phyloP scores from a whole-genome alignment of 2,113 vertebrate species.

The Myiozetetes cayanensis region DNA sequence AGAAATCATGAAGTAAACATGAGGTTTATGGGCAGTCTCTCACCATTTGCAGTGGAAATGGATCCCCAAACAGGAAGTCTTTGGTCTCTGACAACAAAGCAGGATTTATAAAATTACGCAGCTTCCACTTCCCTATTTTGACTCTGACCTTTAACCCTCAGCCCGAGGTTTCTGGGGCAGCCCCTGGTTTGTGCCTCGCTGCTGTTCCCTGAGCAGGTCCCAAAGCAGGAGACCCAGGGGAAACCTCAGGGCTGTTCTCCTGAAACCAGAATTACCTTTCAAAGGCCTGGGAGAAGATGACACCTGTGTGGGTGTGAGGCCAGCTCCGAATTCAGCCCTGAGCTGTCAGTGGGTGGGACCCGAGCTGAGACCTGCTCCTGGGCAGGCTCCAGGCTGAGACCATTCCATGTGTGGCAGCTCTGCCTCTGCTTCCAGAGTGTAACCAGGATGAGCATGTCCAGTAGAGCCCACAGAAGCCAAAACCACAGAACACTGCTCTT shows the following conservation, averaged over 20 bases:
- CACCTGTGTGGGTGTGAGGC: neutral
- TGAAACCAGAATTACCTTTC: neutral
- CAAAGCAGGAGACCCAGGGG: neutral
- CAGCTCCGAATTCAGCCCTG: neutral
- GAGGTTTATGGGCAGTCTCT: neutral
- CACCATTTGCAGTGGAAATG: neutral
- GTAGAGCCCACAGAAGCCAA: neutral
- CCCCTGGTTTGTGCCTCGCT: neutral
- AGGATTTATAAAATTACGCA: neutral
- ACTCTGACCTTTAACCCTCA: neutral
- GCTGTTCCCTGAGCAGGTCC: neutral
- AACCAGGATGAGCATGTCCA: fast-evolving
- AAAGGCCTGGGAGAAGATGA: neutral
- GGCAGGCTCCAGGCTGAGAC: neutral
- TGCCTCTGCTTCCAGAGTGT: neutral
- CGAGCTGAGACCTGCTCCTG: neutral
- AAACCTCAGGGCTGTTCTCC: neutral
- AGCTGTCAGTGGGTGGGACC: neutral
- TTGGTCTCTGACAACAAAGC: slow-evolving; percentile 1
- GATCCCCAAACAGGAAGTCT: slow-evolving; percentile 32
- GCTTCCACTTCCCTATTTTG: slow-evolving; percentile 8
- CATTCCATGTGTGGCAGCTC: fast-evolving
- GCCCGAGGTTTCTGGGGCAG: neutral
- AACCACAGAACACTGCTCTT: fast-evolving
- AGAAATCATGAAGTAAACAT: neutral